A percentile compares a stretch with the other conserved stretches of the same genome.
phyloP scores from a whole-genome alignment of 2,888 invertebrate species.

The Andrena minutula region DNA sequence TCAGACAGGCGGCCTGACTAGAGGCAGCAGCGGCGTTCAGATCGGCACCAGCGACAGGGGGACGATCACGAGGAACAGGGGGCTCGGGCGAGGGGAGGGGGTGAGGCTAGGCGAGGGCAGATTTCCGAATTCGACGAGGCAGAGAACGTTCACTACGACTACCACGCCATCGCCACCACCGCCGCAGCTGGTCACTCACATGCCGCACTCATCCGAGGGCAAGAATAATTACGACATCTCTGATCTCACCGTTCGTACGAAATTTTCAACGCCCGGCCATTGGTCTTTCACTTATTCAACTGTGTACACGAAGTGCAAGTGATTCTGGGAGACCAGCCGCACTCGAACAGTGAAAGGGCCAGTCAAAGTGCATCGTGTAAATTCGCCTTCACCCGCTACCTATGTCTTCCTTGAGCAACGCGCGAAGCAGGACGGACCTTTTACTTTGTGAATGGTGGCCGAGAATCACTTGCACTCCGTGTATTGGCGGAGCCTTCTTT shows the following conservation, averaged over 20 bases:
- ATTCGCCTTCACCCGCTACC: no score
- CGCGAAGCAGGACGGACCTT: no score
- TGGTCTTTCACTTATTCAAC: no score
- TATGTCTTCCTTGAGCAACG: no score
- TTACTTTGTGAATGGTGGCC: no score
- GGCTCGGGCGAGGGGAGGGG: slow-evolving; percentile 76
- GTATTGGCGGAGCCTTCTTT: no score
- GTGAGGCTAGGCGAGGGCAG: slow-evolving; percentile 80
- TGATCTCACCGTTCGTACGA: slow-evolving; percentile 61
- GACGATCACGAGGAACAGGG: slow-evolving; percentile 74
- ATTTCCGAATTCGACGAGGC: slow-evolving; percentile 79
- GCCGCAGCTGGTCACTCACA: slow-evolving; percentile 62
- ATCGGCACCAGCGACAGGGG: slow-evolving; percentile 79
- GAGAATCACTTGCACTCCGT: no score
- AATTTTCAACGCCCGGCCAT: neutral
- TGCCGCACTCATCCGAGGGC: slow-evolving; percentile 64
- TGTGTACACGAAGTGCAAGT: no score
- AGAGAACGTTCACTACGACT: slow-evolving; percentile 74
- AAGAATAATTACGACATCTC: slow-evolving; percentile 56
- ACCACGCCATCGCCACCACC: slow-evolving; percentile 59
- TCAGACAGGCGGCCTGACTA: slow-evolving; percentile 72
- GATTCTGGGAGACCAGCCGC: no score
- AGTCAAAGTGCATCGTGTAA: no score
- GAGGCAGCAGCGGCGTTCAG: slow-evolving; percentile 82
- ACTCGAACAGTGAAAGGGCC: no score